Base-by-base conservation (phyloP, 2,888 invertebrate species). In the Lasiommata megera region DNA sequence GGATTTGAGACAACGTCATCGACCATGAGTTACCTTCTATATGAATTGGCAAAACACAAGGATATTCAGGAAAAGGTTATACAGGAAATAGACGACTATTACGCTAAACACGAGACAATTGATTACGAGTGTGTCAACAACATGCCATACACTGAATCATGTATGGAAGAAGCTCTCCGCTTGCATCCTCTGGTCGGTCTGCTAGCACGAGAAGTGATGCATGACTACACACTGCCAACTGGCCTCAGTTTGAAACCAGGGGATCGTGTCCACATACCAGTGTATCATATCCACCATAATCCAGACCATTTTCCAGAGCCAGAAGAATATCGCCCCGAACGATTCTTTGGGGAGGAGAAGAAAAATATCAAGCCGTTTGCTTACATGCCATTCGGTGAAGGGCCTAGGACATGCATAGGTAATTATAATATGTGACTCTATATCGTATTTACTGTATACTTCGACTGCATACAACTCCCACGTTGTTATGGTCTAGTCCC, bases 321-420 rank as follows among this genome's bases (percentile, higher is more conserved):
- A 12, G 44, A 44, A 28, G 28, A 14, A 29, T 44, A 28, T 28
- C 28, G 44, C 9, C 44, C 44, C 1, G 44, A 44, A 14, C 28
- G 44, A 44, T 44, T 44, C 14, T 9, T 44, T 14, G 44, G 44
- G 3, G 28, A 44, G n/a, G 9, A 12, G 14, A 44, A 14, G 12
- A 28, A 44, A 14, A 44, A 44, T 14, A 44, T 44, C 5, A 44
- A 28, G 44, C 44, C 44, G 1, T 44, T 28, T 3, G 14, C 44
- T 28, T 44, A 44, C 5, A 44, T 44, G 44, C 44, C 44, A 12
- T 44, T 44, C 5, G 44, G 44, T 12, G 44, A 29, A 9, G 44
- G 44, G 3, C 44, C 28, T 8, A 44, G 44, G 9, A 44, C 28
- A 28, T 44, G 44, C 8, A 1, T 44, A 44, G 44, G 44, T 44